These are phyloP conservation scores for Watsonalla cultraria DNA, from an alignment of 2,888 invertebrate species.

Conservation along the genomic window DNA sequence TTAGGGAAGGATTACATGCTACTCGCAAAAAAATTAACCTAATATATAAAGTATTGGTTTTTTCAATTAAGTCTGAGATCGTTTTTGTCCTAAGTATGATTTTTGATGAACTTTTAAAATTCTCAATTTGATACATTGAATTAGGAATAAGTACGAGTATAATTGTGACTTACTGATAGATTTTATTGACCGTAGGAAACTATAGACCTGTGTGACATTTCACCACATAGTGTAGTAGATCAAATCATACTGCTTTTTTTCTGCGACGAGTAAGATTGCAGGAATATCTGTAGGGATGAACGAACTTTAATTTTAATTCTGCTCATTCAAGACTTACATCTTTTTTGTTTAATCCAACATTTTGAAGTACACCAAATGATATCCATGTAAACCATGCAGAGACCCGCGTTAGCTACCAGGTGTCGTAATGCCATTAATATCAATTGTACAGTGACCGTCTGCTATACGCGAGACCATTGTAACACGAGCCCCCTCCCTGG, in stretches of 20 bases:
- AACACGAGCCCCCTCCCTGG: slow-evolving; percentile 29
- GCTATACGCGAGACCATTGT: slow-evolving; percentile 37
- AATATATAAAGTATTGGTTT: neutral
- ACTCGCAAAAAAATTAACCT: slow-evolving; percentile 1
- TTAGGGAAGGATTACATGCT: slow-evolving; percentile 33
- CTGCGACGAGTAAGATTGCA: too few species aligned
- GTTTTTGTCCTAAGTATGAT: too few species aligned
- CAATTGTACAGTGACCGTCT: slow-evolving; percentile 71
- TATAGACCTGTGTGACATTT: too few species aligned
- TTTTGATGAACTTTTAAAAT: too few species aligned
- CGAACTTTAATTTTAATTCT: neutral
- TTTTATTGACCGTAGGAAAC: too few species aligned
- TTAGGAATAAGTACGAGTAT: too few species aligned
- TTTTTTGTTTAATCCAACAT: neutral
- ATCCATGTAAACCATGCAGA: slow-evolving; percentile 50
- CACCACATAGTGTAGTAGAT: too few species aligned
- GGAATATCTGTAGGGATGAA: too few species aligned
- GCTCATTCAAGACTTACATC: too few species aligned
- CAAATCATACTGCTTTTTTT: too few species aligned
- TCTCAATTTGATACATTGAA: too few species aligned
- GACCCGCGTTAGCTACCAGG: slow-evolving; percentile 61
- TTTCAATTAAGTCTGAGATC: neutral
- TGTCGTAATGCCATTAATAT: slow-evolving; percentile 71
- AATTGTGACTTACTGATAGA: too few species aligned
- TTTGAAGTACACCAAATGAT: neutral